phyloP scores from a whole-genome alignment of 2,888 invertebrate species.

The Cerastis leucographa region DNA sequence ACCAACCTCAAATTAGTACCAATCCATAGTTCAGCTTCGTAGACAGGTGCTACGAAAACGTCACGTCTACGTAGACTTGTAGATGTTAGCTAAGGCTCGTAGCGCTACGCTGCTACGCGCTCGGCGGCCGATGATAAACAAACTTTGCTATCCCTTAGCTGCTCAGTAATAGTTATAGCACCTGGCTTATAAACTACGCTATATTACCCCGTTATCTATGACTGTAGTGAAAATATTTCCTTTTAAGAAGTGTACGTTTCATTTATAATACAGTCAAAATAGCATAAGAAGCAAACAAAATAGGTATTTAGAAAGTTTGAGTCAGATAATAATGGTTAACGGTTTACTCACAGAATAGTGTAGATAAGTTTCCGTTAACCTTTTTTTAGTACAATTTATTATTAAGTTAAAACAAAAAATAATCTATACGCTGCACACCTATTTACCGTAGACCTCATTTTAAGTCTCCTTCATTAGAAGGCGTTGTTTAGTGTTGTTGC shows the following conservation, averaged over 20 bases:
- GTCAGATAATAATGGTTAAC: neutral
- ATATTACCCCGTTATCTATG: neutral
- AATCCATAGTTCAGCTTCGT: slow-evolving; percentile 12
- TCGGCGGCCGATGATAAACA: slow-evolving; percentile 37
- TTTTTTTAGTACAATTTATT: neutral
- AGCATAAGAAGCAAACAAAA: neutral
- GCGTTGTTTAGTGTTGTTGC: slow-evolving; percentile 3
- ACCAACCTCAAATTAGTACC: neutral
- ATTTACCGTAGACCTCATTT: neutral
- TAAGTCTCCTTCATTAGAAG: slow-evolving; percentile 7
- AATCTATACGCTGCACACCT: neutral
- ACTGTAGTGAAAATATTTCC: neutral
- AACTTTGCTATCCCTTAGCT: slow-evolving; percentile 9
- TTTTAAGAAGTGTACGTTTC: neutral
- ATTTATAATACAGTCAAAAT: neutral
- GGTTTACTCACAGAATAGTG: neutral
- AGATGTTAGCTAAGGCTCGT: slow-evolving; percentile 21
- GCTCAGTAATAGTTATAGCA: slow-evolving; percentile 28
- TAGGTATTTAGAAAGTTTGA: neutral
- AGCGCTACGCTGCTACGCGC: slow-evolving; percentile 49
- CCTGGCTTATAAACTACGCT: neutral
- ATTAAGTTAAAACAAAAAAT: neutral
- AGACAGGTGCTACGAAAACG: slow-evolving; percentile 40
- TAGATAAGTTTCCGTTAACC: neutral
- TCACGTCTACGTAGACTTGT: slow-evolving; percentile 22